Conservation (phyloP, 2,797 vertebrate species). For the Alauda arvensis region DNA sequence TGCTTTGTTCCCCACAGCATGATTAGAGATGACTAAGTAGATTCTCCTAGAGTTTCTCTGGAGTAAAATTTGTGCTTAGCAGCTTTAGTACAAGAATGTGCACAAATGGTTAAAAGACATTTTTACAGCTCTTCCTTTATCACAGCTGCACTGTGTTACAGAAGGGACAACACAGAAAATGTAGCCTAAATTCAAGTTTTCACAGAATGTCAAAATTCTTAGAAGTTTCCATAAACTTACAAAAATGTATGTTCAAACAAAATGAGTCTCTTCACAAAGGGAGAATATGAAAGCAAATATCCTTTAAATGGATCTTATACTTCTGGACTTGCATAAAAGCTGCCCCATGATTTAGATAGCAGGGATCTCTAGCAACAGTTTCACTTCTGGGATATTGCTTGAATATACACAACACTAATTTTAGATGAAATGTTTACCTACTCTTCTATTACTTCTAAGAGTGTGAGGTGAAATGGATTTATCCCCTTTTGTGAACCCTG, state of each 20-base stretch:
- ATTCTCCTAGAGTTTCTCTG: not conserved
- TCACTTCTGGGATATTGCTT: not conserved
- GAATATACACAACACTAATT: not conserved
- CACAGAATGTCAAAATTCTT: not conserved
- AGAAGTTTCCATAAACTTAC: not conserved
- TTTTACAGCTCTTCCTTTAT: not conserved
- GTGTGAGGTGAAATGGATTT: not conserved
- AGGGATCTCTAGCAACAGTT: not conserved
- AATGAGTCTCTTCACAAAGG: not conserved
- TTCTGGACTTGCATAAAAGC: not conserved
- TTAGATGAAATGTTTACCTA: not conserved
- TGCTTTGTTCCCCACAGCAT: not conserved
- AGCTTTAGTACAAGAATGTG: not conserved
- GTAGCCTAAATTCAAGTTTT: not conserved
- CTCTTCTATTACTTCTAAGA: not conserved
- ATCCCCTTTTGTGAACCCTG: not conserved
- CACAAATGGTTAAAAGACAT: not conserved
- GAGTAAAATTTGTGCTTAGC: not conserved
- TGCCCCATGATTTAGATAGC: not conserved
- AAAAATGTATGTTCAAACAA: not conserved
- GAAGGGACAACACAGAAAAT: not conserved
- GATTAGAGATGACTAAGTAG: not conserved
- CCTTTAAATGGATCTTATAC: not conserved
- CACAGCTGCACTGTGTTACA: not conserved
- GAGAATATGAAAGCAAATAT: not conserved